A percentile compares a stretch with the other conserved stretches of the same genome.
Evolutionary conservation across 2,797 vertebrate genomes (phyloP).

Genomic region (Phrynocephalus guinanensis): DNA sequence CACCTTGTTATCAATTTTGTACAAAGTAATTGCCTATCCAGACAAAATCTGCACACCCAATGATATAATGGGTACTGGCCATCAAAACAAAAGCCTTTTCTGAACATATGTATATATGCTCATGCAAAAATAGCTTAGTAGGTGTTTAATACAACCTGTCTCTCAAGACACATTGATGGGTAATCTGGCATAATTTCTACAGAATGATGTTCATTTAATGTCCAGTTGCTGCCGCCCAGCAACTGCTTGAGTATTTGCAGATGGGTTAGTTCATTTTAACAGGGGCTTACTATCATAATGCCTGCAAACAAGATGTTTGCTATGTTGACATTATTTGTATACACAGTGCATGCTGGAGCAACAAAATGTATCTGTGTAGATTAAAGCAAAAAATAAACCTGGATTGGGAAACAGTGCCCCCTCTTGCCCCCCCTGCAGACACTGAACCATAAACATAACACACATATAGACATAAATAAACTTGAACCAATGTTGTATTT

Average conservation of each 20-base stretch:
- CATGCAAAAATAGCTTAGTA: conserved; percentile 18
- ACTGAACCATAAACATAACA: not conserved
- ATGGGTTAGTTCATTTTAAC: not conserved
- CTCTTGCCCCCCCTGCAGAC: not conserved
- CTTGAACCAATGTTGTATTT: not conserved
- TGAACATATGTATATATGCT: conserved; percentile 53
- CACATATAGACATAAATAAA: not conserved
- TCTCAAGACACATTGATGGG: conserved; percentile 47
- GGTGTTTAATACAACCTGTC: conserved; percentile 57
- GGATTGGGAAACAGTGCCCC: too few species aligned
- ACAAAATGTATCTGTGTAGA: too few species aligned
- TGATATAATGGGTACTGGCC: conserved; percentile 69
- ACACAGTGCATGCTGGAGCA: too few species aligned
- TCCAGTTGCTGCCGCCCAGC: not conserved
- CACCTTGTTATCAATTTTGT: conserved; percentile 71
- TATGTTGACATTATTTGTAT: too few species aligned
- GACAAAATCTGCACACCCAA: conserved; percentile 48
- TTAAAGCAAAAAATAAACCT: too few species aligned
- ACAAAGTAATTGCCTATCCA: conserved; percentile 59
- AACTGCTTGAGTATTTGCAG: not conserved
- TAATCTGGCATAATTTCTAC: conserved; percentile 18
- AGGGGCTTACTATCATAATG: not conserved
- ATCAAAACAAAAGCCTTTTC: conserved; percentile 60
- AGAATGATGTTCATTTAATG: conserved; percentile 35
- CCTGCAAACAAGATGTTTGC: not conserved